These are phyloP conservation scores for Candidula unifasciata DNA, from an alignment of 2,888 invertebrate genomes.

Conservation along the genomic window DNA sequence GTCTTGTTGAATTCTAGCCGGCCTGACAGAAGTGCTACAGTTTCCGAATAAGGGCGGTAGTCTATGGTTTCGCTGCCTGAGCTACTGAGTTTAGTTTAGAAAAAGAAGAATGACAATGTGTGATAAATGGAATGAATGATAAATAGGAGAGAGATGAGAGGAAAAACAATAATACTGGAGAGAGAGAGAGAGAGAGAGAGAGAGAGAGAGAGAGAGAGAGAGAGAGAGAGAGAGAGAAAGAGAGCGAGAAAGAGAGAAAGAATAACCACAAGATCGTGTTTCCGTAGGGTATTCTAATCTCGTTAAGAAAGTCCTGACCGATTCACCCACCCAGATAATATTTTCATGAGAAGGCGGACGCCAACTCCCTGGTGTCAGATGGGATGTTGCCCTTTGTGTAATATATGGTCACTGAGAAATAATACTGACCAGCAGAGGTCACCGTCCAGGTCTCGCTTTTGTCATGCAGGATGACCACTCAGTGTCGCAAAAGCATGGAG, in stretches of 20 bases:
- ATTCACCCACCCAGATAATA: neutral
- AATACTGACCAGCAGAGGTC: constrained; percentile 37
- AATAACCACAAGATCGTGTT: too few relatives aligned
- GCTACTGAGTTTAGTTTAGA: too few relatives aligned
- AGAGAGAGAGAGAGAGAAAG: constrained; percentile 16
- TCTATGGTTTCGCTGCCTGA: too few relatives aligned
- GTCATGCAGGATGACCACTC: too few relatives aligned
- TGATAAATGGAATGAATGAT: constrained; percentile 2
- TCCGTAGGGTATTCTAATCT: neutral
- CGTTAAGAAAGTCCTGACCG: neutral
- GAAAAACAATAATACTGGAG: constrained; percentile 11
- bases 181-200: too few relatives aligned
- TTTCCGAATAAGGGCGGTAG: too few relatives aligned
- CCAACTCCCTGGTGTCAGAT: constrained; percentile 28
- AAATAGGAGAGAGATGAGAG: neutral
- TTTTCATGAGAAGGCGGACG: neutral
- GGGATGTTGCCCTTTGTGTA: constrained; percentile 39
- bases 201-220: neutral
- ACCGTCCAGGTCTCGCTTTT: neutral
- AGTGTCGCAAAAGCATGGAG: neutral
- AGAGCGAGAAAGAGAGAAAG: too few relatives aligned
- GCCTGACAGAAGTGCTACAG: too few relatives aligned
- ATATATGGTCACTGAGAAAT: constrained; percentile 39
- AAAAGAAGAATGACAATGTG: neutral
- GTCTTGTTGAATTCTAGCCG: too few relatives aligned